Evolutionary conservation across 2,797 vertebrate species (phyloP).

Genomic region (Poecile montanus): DNA sequence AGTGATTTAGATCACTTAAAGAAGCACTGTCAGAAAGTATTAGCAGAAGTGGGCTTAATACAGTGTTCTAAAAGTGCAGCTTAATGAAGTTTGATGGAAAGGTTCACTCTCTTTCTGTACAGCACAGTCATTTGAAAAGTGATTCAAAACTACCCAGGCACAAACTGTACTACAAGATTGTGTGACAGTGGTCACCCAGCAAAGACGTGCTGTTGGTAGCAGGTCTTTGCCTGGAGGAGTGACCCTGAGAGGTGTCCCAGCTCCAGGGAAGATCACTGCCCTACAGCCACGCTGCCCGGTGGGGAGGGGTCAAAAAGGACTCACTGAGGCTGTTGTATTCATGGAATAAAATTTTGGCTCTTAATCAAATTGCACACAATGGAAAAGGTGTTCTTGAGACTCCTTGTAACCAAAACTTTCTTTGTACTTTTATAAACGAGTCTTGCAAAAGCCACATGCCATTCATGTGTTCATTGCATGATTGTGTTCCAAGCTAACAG

Average conservation of each 20-base stretch:
- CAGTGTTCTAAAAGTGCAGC: not conserved
- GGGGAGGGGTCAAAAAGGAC: not conserved
- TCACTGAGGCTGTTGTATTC: not conserved
- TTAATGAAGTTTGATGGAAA: not conserved
- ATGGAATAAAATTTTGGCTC: not conserved
- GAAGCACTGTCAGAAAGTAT: not conserved
- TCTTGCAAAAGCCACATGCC: not conserved
- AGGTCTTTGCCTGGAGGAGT: too few relatives aligned
- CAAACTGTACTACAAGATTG: accelerated
- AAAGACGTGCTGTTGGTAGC: not conserved
- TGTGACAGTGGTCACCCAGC: too few relatives aligned
- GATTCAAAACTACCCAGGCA: not conserved
- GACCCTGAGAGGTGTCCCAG: not conserved
- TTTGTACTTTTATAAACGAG: not conserved
- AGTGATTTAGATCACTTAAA: not conserved
- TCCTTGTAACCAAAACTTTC: not conserved
- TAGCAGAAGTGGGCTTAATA: not conserved
- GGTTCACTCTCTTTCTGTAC: not conserved
- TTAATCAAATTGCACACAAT: too few relatives aligned
- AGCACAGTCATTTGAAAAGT: not conserved
- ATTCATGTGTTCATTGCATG: not conserved
- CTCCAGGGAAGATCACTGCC: not conserved
- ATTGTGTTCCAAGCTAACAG: not conserved
- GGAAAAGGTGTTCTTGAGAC: not conserved
- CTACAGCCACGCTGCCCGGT: not conserved